phyloP scores from a whole-genome alignment of 2,113 vertebrate species.

The Puffinus mauretanicus region DNA sequence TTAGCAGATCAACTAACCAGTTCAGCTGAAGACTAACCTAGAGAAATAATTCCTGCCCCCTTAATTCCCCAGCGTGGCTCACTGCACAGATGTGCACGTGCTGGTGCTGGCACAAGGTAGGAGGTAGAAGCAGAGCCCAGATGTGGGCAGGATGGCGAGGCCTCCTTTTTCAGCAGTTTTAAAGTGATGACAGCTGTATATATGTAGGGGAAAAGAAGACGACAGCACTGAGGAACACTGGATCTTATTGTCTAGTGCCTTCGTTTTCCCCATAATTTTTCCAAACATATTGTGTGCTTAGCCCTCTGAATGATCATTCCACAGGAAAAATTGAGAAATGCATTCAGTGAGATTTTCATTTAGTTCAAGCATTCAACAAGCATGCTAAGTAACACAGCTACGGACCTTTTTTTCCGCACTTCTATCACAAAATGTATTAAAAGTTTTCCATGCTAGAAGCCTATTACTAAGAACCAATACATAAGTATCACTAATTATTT shows the following conservation, averaged over 20 bases:
- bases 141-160: not conserved
- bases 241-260: not conserved
- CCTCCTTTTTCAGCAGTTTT: not conserved
- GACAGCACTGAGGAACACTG: not conserved
- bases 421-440: not conserved
- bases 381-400: not conserved
- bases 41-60: not conserved
- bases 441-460: not conserved
- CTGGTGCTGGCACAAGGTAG: not conserved
- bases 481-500: constrained; percentile 1
- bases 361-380: not conserved
- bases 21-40: not conserved
- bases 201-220: not conserved
- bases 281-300: not conserved
- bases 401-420: not conserved
- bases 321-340: not conserved
- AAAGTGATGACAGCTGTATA: not conserved
- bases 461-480: not conserved
- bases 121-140: not conserved
- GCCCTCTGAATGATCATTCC: not conserved
- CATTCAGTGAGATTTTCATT: not conserved
- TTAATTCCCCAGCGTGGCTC: not conserved
- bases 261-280: not conserved
- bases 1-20: not conserved
- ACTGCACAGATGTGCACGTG: rapidly evolving